These are phyloP conservation scores for Ptychoptera contaminata DNA, from an alignment of 2,888 invertebrate genomes.

Conservation along the genomic window DNA sequence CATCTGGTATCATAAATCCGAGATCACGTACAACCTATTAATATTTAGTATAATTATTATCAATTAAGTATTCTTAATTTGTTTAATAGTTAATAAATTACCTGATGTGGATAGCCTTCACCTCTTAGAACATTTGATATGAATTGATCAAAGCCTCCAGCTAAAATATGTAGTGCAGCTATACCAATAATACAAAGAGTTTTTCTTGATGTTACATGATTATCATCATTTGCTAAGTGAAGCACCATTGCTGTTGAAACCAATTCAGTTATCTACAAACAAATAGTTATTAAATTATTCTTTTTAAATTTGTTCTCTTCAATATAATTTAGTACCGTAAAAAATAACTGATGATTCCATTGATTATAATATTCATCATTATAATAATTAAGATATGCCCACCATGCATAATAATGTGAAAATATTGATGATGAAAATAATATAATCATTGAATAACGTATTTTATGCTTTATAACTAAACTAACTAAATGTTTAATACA, in stretches of 20 bases:
- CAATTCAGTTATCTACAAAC: constrained; percentile 40
- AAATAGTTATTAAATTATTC: constrained; percentile 1
- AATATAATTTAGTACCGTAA: constrained; percentile 29
- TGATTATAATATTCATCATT: constrained; percentile 54
- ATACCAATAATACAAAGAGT: constrained; percentile 41
- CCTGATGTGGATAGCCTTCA: constrained; percentile 49
- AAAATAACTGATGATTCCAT: constrained; percentile 53
- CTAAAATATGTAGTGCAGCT: constrained; percentile 42
- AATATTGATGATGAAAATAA: constrained; percentile 45
- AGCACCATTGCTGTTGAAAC: constrained; percentile 42
- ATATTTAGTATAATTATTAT: constrained; percentile 6
- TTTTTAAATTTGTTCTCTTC: not conserved
- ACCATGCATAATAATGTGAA: constrained; percentile 54
- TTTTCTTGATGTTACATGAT: constrained; percentile 36
- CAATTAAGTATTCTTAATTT: not conserved
- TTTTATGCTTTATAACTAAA: constrained; percentile 34
- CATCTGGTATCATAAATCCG: constrained; percentile 50
- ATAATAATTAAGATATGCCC: constrained; percentile 54
- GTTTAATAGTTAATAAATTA: constrained; percentile 15
- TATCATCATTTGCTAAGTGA: constrained; percentile 37
- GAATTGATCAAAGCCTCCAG: constrained; percentile 50
- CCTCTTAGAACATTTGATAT: constrained; percentile 43
- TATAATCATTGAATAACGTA: constrained; percentile 43
- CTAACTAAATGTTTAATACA: constrained; percentile 38
- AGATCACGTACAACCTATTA: constrained; percentile 43